phyloP scores from a whole-genome alignment of 2,113 vertebrate species.

The Peromyscus leucopus region DNA sequence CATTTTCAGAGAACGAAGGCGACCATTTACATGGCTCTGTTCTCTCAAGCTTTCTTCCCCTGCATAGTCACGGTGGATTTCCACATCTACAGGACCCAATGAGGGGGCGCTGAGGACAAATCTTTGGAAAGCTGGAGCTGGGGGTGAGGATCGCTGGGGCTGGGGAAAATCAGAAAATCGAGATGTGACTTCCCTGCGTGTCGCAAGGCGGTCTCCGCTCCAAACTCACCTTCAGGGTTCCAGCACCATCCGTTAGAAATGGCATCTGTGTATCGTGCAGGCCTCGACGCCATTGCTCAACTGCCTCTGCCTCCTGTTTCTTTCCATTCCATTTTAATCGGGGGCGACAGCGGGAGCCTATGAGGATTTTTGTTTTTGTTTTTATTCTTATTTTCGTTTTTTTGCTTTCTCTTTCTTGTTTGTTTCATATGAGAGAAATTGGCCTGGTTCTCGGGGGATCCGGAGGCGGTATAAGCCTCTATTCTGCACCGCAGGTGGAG shows the following conservation, averaged over 20 bases:
- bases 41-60: not conserved
- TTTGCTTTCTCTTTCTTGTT: not conserved
- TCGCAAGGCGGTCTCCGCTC: not conserved
- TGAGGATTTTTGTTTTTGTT: not conserved
- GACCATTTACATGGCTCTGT: fast-evolving
- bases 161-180: too few species aligned
- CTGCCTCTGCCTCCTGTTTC: not conserved
- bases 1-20: not conserved
- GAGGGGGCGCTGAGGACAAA: not conserved
- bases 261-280: fast-evolving
- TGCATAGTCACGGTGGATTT: fast-evolving
- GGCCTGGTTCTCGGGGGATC: not conserved
- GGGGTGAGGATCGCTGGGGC: too few species aligned
- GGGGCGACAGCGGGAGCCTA: not conserved
- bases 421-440: not conserved
- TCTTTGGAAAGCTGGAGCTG: not conserved
- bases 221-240: not conserved
- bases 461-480: too few species aligned
- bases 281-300: not conserved
- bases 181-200: not conserved
- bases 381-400: too few species aligned
- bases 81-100: not conserved
- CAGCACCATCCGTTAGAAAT: not conserved
- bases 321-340: conserved; percentile 16
- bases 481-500: not conserved